Evolutionary conservation across 2,113 vertebrate genomes (phyloP), one percentile per base, ranked within the genome.

Genomic region (Hystrix cristata): DNA sequence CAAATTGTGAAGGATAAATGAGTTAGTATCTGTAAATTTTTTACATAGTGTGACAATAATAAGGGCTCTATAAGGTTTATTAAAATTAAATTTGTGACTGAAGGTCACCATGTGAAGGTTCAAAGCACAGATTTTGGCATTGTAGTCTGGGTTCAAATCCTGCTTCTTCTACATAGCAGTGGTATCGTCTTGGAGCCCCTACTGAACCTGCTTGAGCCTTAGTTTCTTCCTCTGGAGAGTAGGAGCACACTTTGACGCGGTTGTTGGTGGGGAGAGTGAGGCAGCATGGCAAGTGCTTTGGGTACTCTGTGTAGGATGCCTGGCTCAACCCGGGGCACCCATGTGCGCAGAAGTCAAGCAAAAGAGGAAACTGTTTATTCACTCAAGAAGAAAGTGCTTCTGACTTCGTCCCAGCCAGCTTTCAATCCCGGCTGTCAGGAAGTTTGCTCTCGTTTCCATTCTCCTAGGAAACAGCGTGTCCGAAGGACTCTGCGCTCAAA

Each of bases 261-360:
- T 80, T 6, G 16, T 25, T 4, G 0, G 38, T 57, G 55, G 53
- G 65, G 38, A 31, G 72, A 10, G 23, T 34, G 43, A 76, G 72
- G 55, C 3, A 6, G 0, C 25, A 38, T 38, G 46, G 3, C 5
- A 0, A 21, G 19, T 55, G 46, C 15, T 48, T 64, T 38, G 8
- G 25, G 2, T 38, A 10, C n/a, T 2, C 13, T 21, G 34, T 31
- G 18, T 34, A 1, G 25, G 65, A 5, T 1, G 14, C 19, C 5
- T 8, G 11, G 43, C 48, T 27, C 12, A 13, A 25, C 16, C 48
- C 0, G 2, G 71, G 48, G 53, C 83, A 8, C 1, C 38, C 14
- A 4, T 8, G 4, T 7, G 38, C 5, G 3, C 53, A 23, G 79
- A 25, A 4, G 48, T 18, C 57, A 2, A n/a, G 27, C 3, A 46